Percentiles rank a stretch among this genome's conserved stretches.
These are phyloP conservation scores for Nephrotoma flavescens DNA, from an alignment of 2,888 invertebrate species.

Conservation along the genomic window DNA sequence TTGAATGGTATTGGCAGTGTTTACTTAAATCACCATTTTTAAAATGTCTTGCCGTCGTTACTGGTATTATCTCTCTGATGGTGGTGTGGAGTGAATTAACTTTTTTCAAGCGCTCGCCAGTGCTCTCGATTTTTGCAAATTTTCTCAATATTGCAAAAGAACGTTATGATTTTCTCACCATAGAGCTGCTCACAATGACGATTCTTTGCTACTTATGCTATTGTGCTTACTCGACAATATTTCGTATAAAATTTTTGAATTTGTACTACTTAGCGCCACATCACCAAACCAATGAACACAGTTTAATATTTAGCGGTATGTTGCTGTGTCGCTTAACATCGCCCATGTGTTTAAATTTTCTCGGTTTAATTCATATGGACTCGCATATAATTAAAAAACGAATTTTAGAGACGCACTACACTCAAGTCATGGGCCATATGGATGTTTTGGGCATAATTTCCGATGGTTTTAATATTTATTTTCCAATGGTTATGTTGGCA, in stretches of 20 bases:
- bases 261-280: conserved; percentile 94
- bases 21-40: conserved; percentile 60
- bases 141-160: conserved; percentile 69
- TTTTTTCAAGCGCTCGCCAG: conserved; percentile 85
- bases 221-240: conserved; percentile 95
- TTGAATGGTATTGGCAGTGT: conserved; percentile 97
- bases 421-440: conserved; percentile 99
- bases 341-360: conserved; percentile 95
- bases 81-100: conserved; percentile 99
- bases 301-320: conserved; percentile 97
- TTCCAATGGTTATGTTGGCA: conserved; percentile 90
- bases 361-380: conserved; percentile 96
- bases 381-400: conserved; percentile 75
- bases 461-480: conserved; percentile 97
- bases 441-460: conserved; percentile 93
- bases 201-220: conserved; percentile 91
- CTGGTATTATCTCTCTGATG: conserved; percentile 66
- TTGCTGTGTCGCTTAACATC: conserved; percentile 93
- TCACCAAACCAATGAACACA: conserved; percentile 98
- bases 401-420: conserved; percentile 84
- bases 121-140: conserved; percentile 91
- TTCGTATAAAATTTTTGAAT: conserved; percentile 90
- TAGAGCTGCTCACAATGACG: conserved; percentile 84
- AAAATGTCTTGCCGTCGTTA: conserved; percentile 53
- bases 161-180: conserved; percentile 82